phyloP scores from a whole-genome alignment of 1,140 invertebrate species.

The Helicoverpa zea region DNA sequence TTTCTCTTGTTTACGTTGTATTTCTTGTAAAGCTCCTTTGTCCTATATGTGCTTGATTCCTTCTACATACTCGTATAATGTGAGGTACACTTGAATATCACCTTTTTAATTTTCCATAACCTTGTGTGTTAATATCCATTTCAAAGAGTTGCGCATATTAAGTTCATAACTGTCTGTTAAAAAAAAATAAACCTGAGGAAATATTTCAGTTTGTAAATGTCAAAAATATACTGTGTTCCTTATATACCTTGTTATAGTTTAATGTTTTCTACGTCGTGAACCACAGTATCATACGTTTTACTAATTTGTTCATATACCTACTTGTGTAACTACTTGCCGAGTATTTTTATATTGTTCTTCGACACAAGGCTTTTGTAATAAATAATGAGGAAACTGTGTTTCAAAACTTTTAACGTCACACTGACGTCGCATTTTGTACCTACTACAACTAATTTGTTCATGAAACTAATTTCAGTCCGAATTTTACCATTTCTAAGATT shows the following conservation, averaged over 20 bases:
- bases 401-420: conserved; percentile 9
- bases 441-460: no score
- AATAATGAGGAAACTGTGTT: conserved; percentile 29
- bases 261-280: background rate
- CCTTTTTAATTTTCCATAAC: background rate
- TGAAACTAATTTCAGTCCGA: no score
- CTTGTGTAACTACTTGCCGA: conserved; percentile 1
- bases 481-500: background rate
- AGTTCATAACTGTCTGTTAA: background rate
- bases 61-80: no score
- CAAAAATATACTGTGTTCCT: background rate
- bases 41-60: no score
- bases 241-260: background rate
- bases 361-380: conserved; percentile 25
- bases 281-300: background rate
- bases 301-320: background rate
- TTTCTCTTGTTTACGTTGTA: no score
- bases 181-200: background rate
- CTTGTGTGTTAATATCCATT: background rate
- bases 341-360: conserved; percentile 12
- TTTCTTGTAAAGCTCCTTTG: no score
- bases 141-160: background rate
- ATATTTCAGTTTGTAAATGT: background rate
- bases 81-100: no score
- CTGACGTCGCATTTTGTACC: no score